Evolutionary conservation across 2,888 invertebrate species (phyloP), one percentile per base, ranked within the genome.

Genomic region (Lochmaea capreae): DNA sequence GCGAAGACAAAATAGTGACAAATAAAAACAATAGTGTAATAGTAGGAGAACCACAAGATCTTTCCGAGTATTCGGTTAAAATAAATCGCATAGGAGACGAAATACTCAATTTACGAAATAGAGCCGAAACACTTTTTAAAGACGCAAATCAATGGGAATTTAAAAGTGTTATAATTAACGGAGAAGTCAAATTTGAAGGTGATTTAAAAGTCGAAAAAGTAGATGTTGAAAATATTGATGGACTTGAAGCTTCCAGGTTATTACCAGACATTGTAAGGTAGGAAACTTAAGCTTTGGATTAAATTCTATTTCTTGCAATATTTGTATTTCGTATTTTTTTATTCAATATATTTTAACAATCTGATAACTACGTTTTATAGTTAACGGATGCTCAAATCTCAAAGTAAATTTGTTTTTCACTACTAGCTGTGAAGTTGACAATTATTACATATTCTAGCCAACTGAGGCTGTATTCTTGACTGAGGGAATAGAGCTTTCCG

Each of bases 151-250:
- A 63, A n/a, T 57, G 42, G 6, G 46, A 70, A 22, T 78, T 67
- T 67, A 74, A 83, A 42, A 82, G 78, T 46, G 76, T 88, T 2
- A 78, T 85, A 26, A 78, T 89, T 11, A 81, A 82, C 42, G 88
- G 86, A 22, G 74, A 80, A 59, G 76, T 88, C 1, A 78, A 81
- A 67, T 80, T 88, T 43, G 77, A 77, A 16, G 86, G 85, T 16
- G 16, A 54, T 49, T 5, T 66, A 4, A 39, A 11, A 18, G 33
- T 66, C 8, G 10, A 61, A 46, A 26, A 82, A 65, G 77, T 87
- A 18, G 73, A 76, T 14, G 80, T 85, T 11, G 71, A 76, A 6
- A 79, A 69, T 22, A 76, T 89, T 42, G 87, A 87, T 74, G 85
- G 81, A 3, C 76, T 85, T 12, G 80, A 83, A 0, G 76, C 85